These are phyloP conservation scores for Poecilia picta DNA, from an alignment of 2,797 vertebrate species.

Conservation along the genomic window DNA sequence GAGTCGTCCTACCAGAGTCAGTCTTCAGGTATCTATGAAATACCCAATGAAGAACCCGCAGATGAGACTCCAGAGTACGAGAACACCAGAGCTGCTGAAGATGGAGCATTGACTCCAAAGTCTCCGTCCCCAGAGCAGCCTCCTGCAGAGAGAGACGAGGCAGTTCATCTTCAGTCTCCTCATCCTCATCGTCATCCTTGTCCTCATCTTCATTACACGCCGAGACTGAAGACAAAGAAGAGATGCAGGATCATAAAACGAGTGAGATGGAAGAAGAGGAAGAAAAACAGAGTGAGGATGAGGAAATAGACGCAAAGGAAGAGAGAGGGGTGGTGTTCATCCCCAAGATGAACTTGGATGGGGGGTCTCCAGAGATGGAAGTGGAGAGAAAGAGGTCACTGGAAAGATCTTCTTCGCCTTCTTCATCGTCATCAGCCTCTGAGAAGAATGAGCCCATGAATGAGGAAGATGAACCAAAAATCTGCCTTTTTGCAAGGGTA, in stretches of 20 bases:
- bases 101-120: conserved; percentile 33
- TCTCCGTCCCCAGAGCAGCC: conserved; percentile 11
- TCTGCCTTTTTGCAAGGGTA: conserved; percentile 66
- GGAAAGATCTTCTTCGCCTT: conserved; percentile 59
- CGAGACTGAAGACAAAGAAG: background rate
- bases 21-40: background rate
- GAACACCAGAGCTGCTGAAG: background rate
- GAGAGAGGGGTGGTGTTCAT: background rate
- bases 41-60: background rate
- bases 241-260: background rate
- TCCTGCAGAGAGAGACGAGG: conserved; percentile 10
- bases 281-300: background rate
- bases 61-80: conserved; percentile 19
- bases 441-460: conserved; percentile 27
- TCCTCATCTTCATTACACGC: conserved; percentile 40
- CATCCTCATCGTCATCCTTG: conserved; percentile 44
- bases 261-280: conserved; percentile 13
- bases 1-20: background rate
- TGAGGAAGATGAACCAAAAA: rapidly evolving
- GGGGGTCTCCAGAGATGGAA: conserved; percentile 11
- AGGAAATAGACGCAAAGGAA: background rate
- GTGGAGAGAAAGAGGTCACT: conserved; percentile 4
- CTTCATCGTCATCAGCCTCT: conserved; percentile 52
- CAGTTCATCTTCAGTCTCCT: conserved; percentile 47
- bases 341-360: conserved; percentile 11